These are phyloP conservation scores for Bicyclus anynana DNA, from an alignment of 1,140 invertebrate genomes.

Conservation along the genomic window DNA sequence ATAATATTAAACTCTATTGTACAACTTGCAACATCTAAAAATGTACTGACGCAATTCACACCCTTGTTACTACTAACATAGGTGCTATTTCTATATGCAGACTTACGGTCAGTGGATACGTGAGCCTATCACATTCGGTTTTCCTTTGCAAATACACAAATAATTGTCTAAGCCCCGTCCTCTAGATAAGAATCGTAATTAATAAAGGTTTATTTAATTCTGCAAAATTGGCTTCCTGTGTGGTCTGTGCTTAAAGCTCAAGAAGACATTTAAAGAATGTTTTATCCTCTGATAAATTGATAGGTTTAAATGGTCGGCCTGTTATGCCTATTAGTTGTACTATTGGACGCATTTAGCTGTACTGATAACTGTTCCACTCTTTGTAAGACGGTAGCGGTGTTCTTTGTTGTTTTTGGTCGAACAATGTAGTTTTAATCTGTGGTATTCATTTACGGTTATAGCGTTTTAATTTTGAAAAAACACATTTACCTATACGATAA, in stretches of 20 bases:
- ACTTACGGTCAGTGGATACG: background rate
- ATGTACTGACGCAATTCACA: background rate
- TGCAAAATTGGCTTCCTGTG: conserved; percentile 49
- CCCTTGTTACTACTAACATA: background rate
- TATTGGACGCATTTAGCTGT: conserved; percentile 5
- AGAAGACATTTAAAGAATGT: conserved; percentile 6
- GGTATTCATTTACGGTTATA: background rate
- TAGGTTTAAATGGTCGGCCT: conserved; percentile 9
- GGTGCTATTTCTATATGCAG: background rate
- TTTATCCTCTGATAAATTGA: conserved; percentile 22
- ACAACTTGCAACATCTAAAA: conserved; percentile 1
- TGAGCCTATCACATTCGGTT: conserved; percentile 14
- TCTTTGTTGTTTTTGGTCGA: background rate
- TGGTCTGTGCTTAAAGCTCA: conserved; percentile 27
- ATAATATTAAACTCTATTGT: conserved; percentile 16
- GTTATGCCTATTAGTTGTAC: conserved; percentile 15
- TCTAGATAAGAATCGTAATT: conserved; percentile 57
- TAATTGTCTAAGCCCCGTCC: conserved; percentile 39
- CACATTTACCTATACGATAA: too few species aligned
- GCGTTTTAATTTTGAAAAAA: background rate
- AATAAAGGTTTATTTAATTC: conserved; percentile 60
- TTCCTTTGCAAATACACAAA: conserved; percentile 29
- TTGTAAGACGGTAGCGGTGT: background rate
- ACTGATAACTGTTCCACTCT: background rate
- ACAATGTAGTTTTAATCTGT: background rate